A percentile compares a stretch with the other conserved stretches of the same genome.
Evolutionary conservation across 2,797 vertebrate species (phyloP).

Genomic region (Buceros bicornis): DNA sequence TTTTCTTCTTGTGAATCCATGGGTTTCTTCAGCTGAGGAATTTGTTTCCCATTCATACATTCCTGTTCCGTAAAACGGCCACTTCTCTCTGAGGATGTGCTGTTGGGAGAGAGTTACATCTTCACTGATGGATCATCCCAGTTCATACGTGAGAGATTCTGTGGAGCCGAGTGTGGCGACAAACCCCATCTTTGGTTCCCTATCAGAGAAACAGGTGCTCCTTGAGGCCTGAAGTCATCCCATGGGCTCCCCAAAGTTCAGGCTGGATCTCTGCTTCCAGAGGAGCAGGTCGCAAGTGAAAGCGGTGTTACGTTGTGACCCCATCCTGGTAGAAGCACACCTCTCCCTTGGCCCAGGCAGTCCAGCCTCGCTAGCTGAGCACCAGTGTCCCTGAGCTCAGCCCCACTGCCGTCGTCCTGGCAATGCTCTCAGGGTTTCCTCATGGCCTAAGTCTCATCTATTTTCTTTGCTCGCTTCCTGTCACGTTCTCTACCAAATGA

Average conservation of each 20-base stretch:
- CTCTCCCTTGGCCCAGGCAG: background rate
- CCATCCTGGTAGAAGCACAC: background rate
- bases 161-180: background rate
- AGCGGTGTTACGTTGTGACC: background rate
- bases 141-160: accelerated
- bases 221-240: background rate
- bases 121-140: accelerated
- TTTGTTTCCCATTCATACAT: background rate
- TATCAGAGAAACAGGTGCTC: background rate
- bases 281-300: background rate
- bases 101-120: background rate
- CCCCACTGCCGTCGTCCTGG: background rate
- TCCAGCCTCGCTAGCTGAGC: accelerated
- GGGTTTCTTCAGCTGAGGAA: background rate
- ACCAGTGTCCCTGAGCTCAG: accelerated
- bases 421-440: background rate
- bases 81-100: background rate
- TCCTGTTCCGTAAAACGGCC: background rate
- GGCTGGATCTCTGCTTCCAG: background rate
- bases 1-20: background rate
- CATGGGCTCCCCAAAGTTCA: background rate
- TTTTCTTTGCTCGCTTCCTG: background rate
- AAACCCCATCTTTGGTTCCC: background rate
- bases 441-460: accelerated
- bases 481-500: background rate